phyloP scores from a whole-genome alignment of 2,113 vertebrate species.

The Sisor rabdophorus region DNA sequence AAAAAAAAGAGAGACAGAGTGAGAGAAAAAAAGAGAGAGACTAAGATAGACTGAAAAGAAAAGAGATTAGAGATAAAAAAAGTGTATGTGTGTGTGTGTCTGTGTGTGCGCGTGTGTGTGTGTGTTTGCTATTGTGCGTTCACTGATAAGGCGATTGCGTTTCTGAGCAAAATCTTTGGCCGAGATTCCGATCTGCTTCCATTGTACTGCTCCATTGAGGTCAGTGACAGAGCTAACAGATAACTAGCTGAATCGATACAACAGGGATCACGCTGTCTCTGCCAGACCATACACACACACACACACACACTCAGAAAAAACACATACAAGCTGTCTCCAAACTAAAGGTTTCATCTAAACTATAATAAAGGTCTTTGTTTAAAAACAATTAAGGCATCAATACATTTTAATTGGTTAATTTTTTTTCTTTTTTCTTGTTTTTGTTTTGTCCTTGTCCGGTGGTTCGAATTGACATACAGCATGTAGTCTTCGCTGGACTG shows the following conservation, averaged over 20 bases:
- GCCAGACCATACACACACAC: slow-evolving; percentile 17
- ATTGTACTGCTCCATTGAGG: slow-evolving; percentile 25
- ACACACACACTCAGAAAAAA: not conserved
- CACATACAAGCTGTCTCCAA: not conserved
- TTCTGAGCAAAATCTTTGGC: slow-evolving; percentile 15
- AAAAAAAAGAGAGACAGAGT: not conserved
- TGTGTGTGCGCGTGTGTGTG: not conserved
- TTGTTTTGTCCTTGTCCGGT: not conserved
- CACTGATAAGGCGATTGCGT: slow-evolving; percentile 19
- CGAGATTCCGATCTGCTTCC: slow-evolving; percentile 27
- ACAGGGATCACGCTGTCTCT: slow-evolving; percentile 21
- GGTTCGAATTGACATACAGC: slow-evolving; percentile 22
- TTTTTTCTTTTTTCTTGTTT: not conserved
- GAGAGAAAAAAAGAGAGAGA: not conserved
- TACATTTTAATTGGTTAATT: slow-evolving; percentile 12
- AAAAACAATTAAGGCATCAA: slow-evolving; percentile 27
- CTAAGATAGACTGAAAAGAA: too few species aligned
- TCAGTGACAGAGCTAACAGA: slow-evolving; percentile 42
- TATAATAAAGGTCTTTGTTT: not conserved
- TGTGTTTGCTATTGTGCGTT: not conserved
- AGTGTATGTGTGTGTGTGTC: not conserved
- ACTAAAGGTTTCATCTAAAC: not conserved
- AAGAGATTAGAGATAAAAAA: not conserved
- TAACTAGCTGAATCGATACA: slow-evolving; percentile 31
- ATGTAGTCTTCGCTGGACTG: slow-evolving; percentile 20